Base-by-base conservation (phyloP, 2,113 vertebrate genomes). In the Mesocricetus auratus region DNA sequence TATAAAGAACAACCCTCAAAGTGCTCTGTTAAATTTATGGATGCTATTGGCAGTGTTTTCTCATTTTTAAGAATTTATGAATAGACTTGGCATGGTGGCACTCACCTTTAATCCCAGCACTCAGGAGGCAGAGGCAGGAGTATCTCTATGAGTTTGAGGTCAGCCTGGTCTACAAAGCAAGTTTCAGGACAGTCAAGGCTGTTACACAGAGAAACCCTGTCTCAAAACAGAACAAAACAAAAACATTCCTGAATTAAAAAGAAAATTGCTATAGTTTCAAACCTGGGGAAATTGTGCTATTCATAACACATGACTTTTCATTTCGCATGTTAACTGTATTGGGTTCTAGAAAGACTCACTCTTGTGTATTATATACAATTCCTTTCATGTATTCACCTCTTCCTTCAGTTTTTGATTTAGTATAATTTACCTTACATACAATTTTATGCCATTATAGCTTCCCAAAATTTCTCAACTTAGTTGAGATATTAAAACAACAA, bases 211-310 rank as follows among this genome's bases (percentile, higher is more conserved):
- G 19, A 79, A 73, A 79, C 47, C 16, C 16, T 53, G 17, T 50
- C 45, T 78, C 29, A 17, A 50, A 50, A 78, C 45, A 77, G n/a
- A 75, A 75, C 11, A 26, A 45, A 45, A 74, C 73, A 74, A 75
- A 13, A 21, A 75, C 42, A 15, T n/a, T 71, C 36, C 17, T 21
- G 69, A 71, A 19, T 47, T 81, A 7, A 86, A 96, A 91, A 79
- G 2, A 94, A 71, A 91, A 86, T 75, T 94, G 33, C 19, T 89
- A 66, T 53, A 58, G 26, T 90, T 95, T 93, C 15, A 62, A 39
- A 91, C 89, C 31, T 5, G 62, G 22, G 22, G 53, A 12, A 45
- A 79, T 87, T 36, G 47, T 86, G 24, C 19, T 42, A 26, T 83
- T 92, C 22, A 47, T 11, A 26, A 53, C 21, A 87, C 66, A 92